phyloP scores from a whole-genome alignment of 1,140 invertebrate species.

The Macrosteles quadrilineatus region DNA sequence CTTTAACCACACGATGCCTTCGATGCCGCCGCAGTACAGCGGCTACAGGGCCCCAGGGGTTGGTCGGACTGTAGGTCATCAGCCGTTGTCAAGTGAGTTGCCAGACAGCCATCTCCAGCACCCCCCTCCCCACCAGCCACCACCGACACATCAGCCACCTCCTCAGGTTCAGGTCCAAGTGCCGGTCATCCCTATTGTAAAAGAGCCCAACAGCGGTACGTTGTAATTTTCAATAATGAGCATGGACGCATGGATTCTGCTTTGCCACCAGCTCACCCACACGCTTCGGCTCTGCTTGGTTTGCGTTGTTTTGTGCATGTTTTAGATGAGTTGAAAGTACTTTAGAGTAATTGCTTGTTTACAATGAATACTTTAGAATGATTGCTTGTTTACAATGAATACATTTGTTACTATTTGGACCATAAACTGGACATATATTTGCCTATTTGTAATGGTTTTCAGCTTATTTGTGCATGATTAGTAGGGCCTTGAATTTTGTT shows the following conservation, averaged over 20 bases:
- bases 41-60: slow-evolving; percentile 32
- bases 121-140: slow-evolving; percentile 51
- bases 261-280: not conserved
- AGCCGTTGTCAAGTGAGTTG: slow-evolving; percentile 34
- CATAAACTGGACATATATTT: too few relatives aligned
- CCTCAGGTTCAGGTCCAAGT: not conserved
- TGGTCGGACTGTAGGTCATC: slow-evolving; percentile 33
- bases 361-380: too few relatives aligned
- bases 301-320: not conserved
- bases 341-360: too few relatives aligned
- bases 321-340: not conserved
- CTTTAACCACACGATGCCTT: slow-evolving; percentile 27
- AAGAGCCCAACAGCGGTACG: slow-evolving; percentile 28
- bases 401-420: too few relatives aligned
- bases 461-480: too few relatives aligned
- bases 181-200: not conserved
- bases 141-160: slow-evolving; percentile 20
- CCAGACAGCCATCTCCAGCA: slow-evolving; percentile 51
- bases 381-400: too few relatives aligned
- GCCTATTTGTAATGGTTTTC: too few relatives aligned
- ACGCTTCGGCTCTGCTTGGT: not conserved
- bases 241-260: not conserved
- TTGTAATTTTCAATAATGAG: not conserved
- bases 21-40: slow-evolving; percentile 25
- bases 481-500: too few relatives aligned